Percentiles rank a stretch among this genome's conserved stretches.
phyloP scores from a whole-genome alignment of 2,113 vertebrate species.

The Lamprotornis superbus region DNA sequence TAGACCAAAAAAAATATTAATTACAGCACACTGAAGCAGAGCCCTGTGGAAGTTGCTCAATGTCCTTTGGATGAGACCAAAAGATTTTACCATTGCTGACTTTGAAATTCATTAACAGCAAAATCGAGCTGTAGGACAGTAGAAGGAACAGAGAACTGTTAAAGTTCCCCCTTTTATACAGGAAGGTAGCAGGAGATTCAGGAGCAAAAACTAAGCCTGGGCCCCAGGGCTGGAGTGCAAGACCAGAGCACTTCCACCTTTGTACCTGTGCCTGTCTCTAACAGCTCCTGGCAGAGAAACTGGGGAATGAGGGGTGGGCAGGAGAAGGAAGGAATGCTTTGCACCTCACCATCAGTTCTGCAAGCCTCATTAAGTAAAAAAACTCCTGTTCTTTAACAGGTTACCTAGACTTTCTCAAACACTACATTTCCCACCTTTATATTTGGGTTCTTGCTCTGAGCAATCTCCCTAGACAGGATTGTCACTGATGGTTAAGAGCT shows the following conservation, averaged over 20 bases:
- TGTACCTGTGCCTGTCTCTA: background rate
- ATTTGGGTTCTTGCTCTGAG: background rate
- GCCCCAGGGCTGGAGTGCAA: background rate
- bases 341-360: background rate
- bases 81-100: background rate
- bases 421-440: background rate
- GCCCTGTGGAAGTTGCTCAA: background rate
- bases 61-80: background rate
- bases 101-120: background rate
- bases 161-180: background rate
- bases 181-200: background rate
- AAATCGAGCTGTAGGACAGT: background rate
- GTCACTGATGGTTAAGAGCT: background rate
- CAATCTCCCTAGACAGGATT: background rate
- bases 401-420: background rate
- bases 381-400: background rate
- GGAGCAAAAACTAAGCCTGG: background rate
- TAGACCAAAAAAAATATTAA: background rate
- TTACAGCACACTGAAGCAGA: background rate
- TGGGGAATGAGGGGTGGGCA: background rate
- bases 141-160: background rate
- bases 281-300: rapidly evolving
- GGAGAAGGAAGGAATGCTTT: background rate
- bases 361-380: background rate
- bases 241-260: background rate